A percentile compares a stretch with the other conserved stretches of the same genome.
Conservation (phyloP, 2,113 vertebrate genomes). For the Hystrix cristata region DNA sequence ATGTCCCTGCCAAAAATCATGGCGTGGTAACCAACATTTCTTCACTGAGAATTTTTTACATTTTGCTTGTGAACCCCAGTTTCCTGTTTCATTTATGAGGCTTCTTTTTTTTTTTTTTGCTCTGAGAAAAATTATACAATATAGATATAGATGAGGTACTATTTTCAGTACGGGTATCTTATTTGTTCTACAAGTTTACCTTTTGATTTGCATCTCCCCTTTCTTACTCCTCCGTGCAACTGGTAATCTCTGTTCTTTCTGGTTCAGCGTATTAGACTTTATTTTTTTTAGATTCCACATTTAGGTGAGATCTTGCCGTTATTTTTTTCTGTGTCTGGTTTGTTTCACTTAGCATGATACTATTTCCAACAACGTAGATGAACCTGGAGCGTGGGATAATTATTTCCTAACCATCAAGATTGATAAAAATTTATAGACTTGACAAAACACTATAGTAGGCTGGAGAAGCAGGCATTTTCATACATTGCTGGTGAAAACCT, state of each 20-base stretch:
- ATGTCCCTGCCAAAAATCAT: background rate
- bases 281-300: background rate
- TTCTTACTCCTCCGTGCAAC: too few species aligned
- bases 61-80: background rate
- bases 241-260: background rate
- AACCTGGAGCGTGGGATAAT: background rate
- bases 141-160: background rate
- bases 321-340: background rate
- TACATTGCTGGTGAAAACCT: background rate
- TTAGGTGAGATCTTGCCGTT: background rate
- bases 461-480: background rate
- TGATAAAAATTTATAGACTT: background rate
- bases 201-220: background rate
- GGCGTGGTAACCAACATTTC: background rate
- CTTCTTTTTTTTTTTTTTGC: background rate
- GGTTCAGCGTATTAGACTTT: background rate
- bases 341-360: background rate
- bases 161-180: background rate
- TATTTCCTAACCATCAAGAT: background rate
- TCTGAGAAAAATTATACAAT: background rate
- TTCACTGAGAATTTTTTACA: background rate
- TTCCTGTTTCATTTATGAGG: background rate
- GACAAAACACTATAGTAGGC: background rate
- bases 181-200: background rate
- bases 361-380: background rate